Base-by-base conservation (phyloP, 2,797 vertebrate species). In the Thaleichthys pacificus region DNA sequence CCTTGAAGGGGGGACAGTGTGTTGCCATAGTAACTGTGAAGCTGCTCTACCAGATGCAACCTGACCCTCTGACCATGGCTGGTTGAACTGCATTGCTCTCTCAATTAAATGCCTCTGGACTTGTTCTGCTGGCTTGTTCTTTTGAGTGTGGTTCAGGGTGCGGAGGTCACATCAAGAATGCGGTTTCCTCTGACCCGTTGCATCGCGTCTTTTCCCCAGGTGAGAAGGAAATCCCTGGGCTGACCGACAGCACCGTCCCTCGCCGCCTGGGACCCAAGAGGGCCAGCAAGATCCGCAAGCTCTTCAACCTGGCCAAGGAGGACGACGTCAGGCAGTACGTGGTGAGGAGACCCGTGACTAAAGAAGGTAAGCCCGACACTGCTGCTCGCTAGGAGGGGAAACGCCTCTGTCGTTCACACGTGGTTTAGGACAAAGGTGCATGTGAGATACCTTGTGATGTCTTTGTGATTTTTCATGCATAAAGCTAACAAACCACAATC, bases 221-320 rank as follows among this genome's bases (percentile, higher is more conserved):
- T 81, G 98, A 99, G 87, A 99, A 97, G 85, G 98, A 99, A 68
- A 99, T 99, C 88, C 97, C 98, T 19, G 97, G 97, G 4, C 93
- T 99, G 86, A 99, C 97, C 1, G 97, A 99, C 89, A 98, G 94
- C 80, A 98, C 97, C 1, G 96, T 98, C 81, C 96, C 97, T 75
- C 96, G 96, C 38, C 96, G 97, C 22, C 93, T 99, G 21, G 97
- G 97, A 71, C 98, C 97, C 80, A 99, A 99, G 89, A 97, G 97
- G 78, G 97, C 97, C 57, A 99, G 97, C 94, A 97, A 94, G 91
- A 99, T 98, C 87, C 96, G 96, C 74, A 98, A 99, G 85, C 96
- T 99, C 67, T 99, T 99, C 89, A 99, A 99, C 87, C 92, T 99
- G 79, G 96, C 97, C 0, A 99, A 99, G 87, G 97, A 99, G 85